Base-by-base conservation (phyloP, 2,797 vertebrate species). In the Molothrus ater region DNA sequence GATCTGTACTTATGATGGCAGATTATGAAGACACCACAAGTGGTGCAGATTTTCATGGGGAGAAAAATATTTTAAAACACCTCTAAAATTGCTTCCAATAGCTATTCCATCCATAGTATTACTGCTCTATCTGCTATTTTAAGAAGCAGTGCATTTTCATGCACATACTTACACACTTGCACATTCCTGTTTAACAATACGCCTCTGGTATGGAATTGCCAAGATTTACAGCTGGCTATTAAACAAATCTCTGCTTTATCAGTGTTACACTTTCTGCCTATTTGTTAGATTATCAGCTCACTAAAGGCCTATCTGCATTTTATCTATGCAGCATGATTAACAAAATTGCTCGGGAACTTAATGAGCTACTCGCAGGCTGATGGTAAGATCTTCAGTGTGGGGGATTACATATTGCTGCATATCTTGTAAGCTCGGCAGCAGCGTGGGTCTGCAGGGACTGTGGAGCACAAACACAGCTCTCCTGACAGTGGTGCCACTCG, bases 241-340 rank as follows among this genome's bases (percentile, higher is more conserved):
- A 92, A 95, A 95, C 38, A 0, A 28, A 93, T 94, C 83, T 80
- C 80, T 73, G 78, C 86, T 81, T 93, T 93, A 95, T 95, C 93
- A 74, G 83, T 92, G 95, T 92, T 90, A 92, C 94, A 94, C 82
- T 95, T 88, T 94, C 92, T 95, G 93, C 89, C 93, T 89, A 91
- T 94, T 93, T 92, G 96, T 94, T 88, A 90, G 92, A 96, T 95
- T 97, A 95, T 93, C 91, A 76, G 87, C 89, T 94, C 94, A 92
- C 48, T 81, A 95, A 96, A 95, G 92, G 75, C 85, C 90, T 96
- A 96, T 96, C 94, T 95, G 78, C 91, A 88, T 93, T 95, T 95
- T 81, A 88, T 93, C 96, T 94, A 91, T 70, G 71, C 88, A 71
- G 93, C 81, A 56, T 86, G 80, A 93, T 95, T 56, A 81, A 85